Conservation (phyloP, 37 sponge, comb jelly and placozoan species). For the Crambe crambe region DNA sequence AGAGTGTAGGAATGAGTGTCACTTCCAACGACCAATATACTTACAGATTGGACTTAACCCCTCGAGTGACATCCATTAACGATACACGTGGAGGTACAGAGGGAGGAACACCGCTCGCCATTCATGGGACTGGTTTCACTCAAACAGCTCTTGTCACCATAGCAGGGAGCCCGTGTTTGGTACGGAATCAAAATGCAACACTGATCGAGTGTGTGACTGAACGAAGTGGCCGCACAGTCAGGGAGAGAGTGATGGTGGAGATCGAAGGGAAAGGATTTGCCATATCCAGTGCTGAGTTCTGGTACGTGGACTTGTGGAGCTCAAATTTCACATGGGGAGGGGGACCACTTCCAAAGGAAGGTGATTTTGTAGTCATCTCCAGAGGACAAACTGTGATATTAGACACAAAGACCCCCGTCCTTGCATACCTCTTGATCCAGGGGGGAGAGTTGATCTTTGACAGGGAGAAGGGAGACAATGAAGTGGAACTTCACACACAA, state of each 20-base stretch:
- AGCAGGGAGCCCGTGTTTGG: slow-evolving; percentile 59
- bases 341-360: slow-evolving; percentile 73
- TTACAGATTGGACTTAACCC: slow-evolving; percentile 58
- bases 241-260: slow-evolving; percentile 69
- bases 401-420: slow-evolving; percentile 73
- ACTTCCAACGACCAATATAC: slow-evolving; percentile 38
- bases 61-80: slow-evolving; percentile 57
- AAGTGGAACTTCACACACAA: slow-evolving; percentile 75
- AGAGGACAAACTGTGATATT: slow-evolving; percentile 89
- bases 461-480: slow-evolving; percentile 62
- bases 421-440: slow-evolving; percentile 78
- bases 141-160: slow-evolving; percentile 69
- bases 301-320: slow-evolving; percentile 83
- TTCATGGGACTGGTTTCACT: slow-evolving; percentile 70
- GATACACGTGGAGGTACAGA: slow-evolving; percentile 90
- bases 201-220: slow-evolving; percentile 74
- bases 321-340: slow-evolving; percentile 93
- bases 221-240: slow-evolving; percentile 54
- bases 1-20: neutral
- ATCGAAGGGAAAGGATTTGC: slow-evolving; percentile 77
- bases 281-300: slow-evolving; percentile 31
- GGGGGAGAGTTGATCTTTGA: slow-evolving; percentile 97
- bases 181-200: slow-evolving; percentile 36
- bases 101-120: slow-evolving; percentile 73
- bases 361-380: slow-evolving; percentile 86